These are phyloP conservation scores for Paradisaea rubra DNA, from an alignment of 2,113 vertebrate species.

Conservation along the genomic window DNA sequence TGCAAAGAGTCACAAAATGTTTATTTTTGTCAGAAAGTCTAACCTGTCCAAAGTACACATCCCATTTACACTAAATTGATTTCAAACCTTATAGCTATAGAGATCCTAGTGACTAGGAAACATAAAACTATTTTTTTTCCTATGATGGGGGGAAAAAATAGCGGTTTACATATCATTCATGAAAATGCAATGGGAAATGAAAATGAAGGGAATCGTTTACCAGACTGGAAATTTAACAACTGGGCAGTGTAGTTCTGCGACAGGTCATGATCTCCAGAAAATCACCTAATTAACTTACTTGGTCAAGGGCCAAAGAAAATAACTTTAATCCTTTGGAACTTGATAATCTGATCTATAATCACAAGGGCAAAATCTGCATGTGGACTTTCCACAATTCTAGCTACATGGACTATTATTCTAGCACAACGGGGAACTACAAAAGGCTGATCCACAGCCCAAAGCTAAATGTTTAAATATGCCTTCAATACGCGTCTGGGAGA, in stretches of 20 bases:
- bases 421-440: background rate
- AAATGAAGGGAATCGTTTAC: background rate
- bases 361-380: background rate
- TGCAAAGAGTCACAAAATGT: background rate
- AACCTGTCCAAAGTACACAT: background rate
- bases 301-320: background rate
- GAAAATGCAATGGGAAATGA: background rate
- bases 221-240: background rate
- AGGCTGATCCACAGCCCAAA: background rate
- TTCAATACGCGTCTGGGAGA: background rate
- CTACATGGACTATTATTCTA: background rate
- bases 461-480: background rate
- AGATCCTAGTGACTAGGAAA: background rate
- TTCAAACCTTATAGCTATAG: background rate
- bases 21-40: background rate
- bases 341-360: slow-evolving; percentile 27
- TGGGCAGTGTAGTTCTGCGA: background rate
- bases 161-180: background rate
- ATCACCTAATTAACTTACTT: background rate
- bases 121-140: background rate
- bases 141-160: rapidly evolving
- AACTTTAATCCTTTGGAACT: slow-evolving; percentile 16
- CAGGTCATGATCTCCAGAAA: slow-evolving; percentile 6
- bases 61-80: background rate
- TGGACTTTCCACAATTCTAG: background rate